phyloP scores from a whole-genome alignment of 2,888 invertebrate species.

The Yponomeuta malinellus region DNA sequence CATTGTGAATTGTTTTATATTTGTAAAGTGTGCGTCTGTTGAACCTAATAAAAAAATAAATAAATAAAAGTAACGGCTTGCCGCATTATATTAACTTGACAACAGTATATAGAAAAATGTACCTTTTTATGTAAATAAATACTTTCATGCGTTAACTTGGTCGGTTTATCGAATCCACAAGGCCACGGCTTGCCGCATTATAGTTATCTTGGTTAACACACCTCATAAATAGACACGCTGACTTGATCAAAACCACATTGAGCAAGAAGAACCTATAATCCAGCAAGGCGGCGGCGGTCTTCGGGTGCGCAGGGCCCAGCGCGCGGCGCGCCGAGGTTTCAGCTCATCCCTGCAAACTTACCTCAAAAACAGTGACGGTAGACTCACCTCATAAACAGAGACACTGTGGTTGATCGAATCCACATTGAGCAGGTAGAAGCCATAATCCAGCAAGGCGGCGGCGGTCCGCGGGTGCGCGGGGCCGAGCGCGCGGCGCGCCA shows the following conservation, averaged over 20 bases:
- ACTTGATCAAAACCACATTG: constrained; percentile 89
- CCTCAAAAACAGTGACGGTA: constrained; percentile 87
- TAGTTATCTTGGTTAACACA: constrained; percentile 74
- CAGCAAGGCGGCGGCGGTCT: constrained; percentile 88
- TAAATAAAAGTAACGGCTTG: too few relatives aligned
- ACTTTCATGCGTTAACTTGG: too few relatives aligned
- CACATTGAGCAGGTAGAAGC: constrained; percentile 92
- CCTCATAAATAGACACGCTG: constrained; percentile 90
- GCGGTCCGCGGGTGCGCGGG: constrained; percentile 87
- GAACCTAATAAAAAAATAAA: too few relatives aligned
- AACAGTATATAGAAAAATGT: too few relatives aligned
- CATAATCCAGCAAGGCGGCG: constrained; percentile 90
- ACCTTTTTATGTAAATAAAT: too few relatives aligned
- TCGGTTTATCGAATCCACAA: constrained; percentile 38
- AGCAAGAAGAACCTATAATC: constrained; percentile 94
- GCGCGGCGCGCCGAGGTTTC: constrained; percentile 34
- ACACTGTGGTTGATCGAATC: constrained; percentile 91
- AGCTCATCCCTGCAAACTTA: constrained; percentile 40
- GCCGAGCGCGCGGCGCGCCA: constrained; percentile 79
- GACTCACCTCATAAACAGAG: constrained; percentile 83
- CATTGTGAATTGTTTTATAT: too few relatives aligned
- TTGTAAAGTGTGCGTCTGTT: too few relatives aligned
- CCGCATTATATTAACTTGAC: too few relatives aligned
- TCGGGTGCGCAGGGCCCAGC: constrained; percentile 82
- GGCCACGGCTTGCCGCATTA: neutral